Base-by-base conservation (phyloP, 2,888 invertebrate genomes). In the Cybosia mesomella region DNA sequence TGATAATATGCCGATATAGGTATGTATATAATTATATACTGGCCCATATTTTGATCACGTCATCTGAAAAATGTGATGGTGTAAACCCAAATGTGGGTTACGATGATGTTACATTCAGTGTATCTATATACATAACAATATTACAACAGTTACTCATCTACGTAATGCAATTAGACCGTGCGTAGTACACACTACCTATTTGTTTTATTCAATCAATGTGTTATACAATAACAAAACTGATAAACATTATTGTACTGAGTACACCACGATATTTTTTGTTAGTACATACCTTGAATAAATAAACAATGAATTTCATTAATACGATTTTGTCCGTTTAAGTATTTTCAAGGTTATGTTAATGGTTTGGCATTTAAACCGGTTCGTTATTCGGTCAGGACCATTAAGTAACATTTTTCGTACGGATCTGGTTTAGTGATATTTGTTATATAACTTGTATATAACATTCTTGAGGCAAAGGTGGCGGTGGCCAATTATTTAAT, bases 21-120 rank as follows among this genome's bases (percentile, higher is more conserved):
- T 75, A 74, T 77, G 70, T 64, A 64, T 59, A 77, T 80, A 82
- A 65, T 74, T 58, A 21, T 34, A 11, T 60, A 74, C 71, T 80
- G 76, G 60, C 70, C 77, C 72, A 66, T 75, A 76, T 80, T n/a
- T 80, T 79, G 73, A 69, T 71, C 67, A 73, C 77, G 64, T 71
- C 74, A 79, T 82, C 75, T 85, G 82, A 80, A 83, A 83, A 88
- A 85, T 83, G 75, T 81, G 77, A 81, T 73, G 80, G 78, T 82
- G 82, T 77, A 78, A 84, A 82, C 77, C 67, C 62, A 74, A 76
- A 82, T 75, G 74, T 82, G 65, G 75, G 74, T 77, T 81, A 75
- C 75, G 72, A 72, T 80, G 73, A 84, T 49, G 84, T 87, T 87
- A 83, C 84, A 78, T 84, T 84, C 78, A 79, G 74, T 78, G 71